Evolutionary conservation across 2,113 vertebrate species (phyloP), one percentile per base, ranked within the genome.

Genomic region (Amphilophus citrinellus): DNA sequence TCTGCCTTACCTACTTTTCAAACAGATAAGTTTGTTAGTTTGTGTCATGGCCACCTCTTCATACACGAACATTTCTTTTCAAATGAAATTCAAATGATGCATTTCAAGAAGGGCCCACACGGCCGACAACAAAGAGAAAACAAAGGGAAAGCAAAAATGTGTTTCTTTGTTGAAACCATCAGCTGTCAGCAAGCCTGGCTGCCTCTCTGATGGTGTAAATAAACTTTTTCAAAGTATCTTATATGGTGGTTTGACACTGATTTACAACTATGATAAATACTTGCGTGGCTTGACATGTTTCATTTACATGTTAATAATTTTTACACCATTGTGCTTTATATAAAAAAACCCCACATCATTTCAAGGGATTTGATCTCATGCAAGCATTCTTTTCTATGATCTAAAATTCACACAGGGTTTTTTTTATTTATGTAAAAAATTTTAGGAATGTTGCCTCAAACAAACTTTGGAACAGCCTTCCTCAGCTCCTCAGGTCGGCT

Each of bases 131-230:
- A 77, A 77, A 56, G 35, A 42, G 77, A 39, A 50, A 79, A 17
- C 79, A 80, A 77, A 65, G 60, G n/a, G 65, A 47, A 27, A 85
- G 61, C 57, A 66, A 60, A 80, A 85, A 82, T 76, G 59, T 76
- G 84, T 58, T 79, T 76, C 81, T 88, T 84, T 86, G 86, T 88
- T 2, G 0, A 79, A 75, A 76, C 18, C 56, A n/a, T 88, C 87
- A 87, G 66, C 79, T 82, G 89, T 83, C 87, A 83, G 37, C n/a
- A 7, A 1, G 14, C 53, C 68, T 15, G 7, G 2, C 76, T 79
- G 22, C 76, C 66, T 47, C 22, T 73, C 61, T 87, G 76, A 84
- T 76, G 76, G 76, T 71, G 35, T 60, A 84, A 65, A 87, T 63
- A 88, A 77, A 78, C 39, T 76, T 83, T 77, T 83, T 60, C 37